A percentile compares a stretch with the other conserved stretches of the same genome.
Conservation (phyloP, 2,113 vertebrate genomes). For the Cavia porcellus region DNA sequence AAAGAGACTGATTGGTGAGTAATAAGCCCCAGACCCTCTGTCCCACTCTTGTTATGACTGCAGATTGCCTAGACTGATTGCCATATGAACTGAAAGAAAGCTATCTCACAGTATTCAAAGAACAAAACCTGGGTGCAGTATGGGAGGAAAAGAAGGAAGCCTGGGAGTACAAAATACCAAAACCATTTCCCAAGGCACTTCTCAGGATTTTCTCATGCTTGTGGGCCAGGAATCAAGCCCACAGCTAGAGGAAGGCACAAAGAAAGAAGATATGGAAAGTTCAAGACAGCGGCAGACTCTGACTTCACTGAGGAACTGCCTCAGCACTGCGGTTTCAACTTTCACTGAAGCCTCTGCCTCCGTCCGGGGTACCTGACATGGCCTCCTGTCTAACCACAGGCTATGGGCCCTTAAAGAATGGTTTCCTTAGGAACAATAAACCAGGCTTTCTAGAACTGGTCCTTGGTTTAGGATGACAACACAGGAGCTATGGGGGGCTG, state of each 20-base stretch:
- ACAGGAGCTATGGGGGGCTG: neutral
- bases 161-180: neutral
- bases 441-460: slow-evolving; percentile 36
- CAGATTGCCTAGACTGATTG: slow-evolving; percentile 20
- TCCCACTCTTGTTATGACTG: slow-evolving; percentile 55
- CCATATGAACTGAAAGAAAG: slow-evolving; percentile 46
- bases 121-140: neutral
- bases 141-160: slow-evolving; percentile 19
- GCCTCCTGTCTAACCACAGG: neutral
- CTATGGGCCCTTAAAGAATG: neutral
- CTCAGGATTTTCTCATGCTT: neutral
- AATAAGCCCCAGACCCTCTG: neutral
- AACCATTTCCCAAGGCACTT: neutral
- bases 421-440: slow-evolving; percentile 41
- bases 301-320: slow-evolving; percentile 30
- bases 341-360: neutral
- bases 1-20: slow-evolving; percentile 51
- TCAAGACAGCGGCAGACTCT: slow-evolving; percentile 10
- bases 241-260: neutral
- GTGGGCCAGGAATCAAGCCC: neutral
- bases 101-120: neutral
- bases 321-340: slow-evolving; percentile 30
- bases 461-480: neutral
- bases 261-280: neutral
- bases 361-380: neutral